A percentile compares a stretch with the other conserved stretches of the same genome.
Evolutionary conservation across 1,140 invertebrate species (phyloP).

Genomic region (Anastatus disparis): DNA sequence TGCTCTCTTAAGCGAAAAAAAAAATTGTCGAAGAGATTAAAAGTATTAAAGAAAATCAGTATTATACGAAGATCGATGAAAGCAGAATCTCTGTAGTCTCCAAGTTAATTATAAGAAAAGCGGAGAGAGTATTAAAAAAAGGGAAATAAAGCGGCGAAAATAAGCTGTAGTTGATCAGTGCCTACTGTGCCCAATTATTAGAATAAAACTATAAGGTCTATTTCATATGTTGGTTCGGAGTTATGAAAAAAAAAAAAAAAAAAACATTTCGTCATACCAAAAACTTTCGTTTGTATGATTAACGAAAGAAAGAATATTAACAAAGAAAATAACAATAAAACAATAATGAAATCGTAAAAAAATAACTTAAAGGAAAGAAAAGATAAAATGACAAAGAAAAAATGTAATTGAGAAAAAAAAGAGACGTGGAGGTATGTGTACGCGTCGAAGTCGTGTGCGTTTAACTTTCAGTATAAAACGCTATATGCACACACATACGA

Average conservation of each 20-base stretch:
- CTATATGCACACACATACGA: background rate
- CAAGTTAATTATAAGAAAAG: background rate
- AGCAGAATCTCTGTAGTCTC: background rate
- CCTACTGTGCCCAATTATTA: constrained; percentile 35
- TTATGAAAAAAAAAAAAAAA: background rate
- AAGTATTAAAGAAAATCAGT: background rate
- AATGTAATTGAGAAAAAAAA: no score
- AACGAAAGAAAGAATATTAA: background rate
- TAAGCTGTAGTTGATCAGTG: constrained; percentile 32
- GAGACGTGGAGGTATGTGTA: no score
- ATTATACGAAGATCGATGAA: background rate
- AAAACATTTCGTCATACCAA: background rate
- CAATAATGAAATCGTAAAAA: background rate
- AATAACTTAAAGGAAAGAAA: no score
- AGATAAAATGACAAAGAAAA: no score
- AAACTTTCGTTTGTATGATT: background rate
- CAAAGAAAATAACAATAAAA: background rate
- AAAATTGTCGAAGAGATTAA: background rate
- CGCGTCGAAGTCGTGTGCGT: no score
- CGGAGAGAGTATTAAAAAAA: background rate
- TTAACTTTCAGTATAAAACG: no score
- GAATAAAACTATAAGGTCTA: constrained; percentile 13
- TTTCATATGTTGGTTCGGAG: background rate
- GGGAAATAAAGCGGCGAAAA: background rate
- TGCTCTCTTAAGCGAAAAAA: no score